Evolutionary conservation across 1,140 invertebrate genomes (phyloP).

Genomic region (Eueides isabella): DNA sequence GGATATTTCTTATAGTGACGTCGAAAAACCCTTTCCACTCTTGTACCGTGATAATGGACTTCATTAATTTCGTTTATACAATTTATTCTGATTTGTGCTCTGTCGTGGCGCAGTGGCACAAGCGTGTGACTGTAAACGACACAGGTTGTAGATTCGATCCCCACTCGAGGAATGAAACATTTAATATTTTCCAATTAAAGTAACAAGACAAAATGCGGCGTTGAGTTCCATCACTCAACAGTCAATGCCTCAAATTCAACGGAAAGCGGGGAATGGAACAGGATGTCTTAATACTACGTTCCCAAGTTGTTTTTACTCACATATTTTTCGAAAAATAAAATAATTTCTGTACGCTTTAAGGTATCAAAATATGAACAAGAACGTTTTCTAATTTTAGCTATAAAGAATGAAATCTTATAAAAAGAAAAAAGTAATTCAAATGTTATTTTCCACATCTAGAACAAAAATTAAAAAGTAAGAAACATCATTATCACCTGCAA

Average conservation of each 20-base stretch:
- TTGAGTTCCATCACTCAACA: background rate
- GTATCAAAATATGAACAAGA: no score
- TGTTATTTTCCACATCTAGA: background rate
- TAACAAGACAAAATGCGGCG: background rate
- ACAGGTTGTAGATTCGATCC: background rate
- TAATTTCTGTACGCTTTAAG: no score
- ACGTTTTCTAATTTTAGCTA: no score
- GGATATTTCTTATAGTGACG: conserved; percentile 65
- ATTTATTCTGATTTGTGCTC: no score
- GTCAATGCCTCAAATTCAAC: background rate
- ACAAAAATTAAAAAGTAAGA: conserved; percentile 17
- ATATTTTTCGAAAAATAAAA: no score
- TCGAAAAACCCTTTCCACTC: conserved; percentile 40
- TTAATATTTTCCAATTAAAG: no score
- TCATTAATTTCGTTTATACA: conserved; percentile 35
- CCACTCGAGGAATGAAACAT: no score
- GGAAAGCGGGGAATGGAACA: background rate
- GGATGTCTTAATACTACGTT: background rate
- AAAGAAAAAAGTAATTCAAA: background rate
- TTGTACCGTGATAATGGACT: conserved; percentile 33
- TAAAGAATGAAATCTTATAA: no score
- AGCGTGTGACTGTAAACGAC: no score
- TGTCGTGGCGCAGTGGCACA: background rate
- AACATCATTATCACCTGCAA: conserved; percentile 46
- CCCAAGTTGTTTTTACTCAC: no score